These are phyloP conservation scores for Pegoplata infirma DNA, from an alignment of 2,888 invertebrate species.

Conservation along the genomic window DNA sequence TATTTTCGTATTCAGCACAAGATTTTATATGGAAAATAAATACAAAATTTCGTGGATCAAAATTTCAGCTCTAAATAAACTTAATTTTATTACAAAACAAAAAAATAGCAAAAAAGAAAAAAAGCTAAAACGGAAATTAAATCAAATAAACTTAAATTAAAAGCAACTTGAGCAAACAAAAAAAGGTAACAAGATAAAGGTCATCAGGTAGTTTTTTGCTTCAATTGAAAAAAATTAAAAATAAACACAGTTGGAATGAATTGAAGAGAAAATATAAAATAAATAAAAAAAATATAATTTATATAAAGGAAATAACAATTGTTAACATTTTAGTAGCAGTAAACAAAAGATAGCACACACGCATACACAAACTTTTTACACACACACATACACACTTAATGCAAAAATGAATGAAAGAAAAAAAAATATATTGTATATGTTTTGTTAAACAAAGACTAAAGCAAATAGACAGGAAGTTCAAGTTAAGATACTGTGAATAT, in stretches of 20 bases:
- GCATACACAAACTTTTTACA: too few relatives aligned
- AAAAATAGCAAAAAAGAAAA: neutral
- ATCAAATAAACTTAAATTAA: slow-evolving; percentile 40
- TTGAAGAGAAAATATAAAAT: neutral
- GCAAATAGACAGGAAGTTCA: slow-evolving; percentile 17
- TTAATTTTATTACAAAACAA: too few relatives aligned
- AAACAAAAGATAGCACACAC: neutral
- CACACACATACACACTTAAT: neutral
- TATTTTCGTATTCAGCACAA: too few relatives aligned
- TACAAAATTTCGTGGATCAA: too few relatives aligned
- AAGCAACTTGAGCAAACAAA: slow-evolving; percentile 25
- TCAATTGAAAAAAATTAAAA: neutral
- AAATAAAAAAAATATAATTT: slow-evolving; percentile 30
- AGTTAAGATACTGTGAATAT: neutral
- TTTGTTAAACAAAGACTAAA: slow-evolving; percentile 1
- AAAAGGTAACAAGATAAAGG: slow-evolving; percentile 15
- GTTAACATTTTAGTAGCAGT: slow-evolving; percentile 33
- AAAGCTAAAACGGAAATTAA: slow-evolving; percentile 34
- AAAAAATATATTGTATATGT: neutral
- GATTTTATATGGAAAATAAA: too few relatives aligned
- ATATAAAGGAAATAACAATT: slow-evolving; percentile 46
- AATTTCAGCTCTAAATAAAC: too few relatives aligned
- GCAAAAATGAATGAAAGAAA: too few relatives aligned
- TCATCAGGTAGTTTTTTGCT: neutral
- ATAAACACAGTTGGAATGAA: neutral